Evolutionary conservation across 2,888 invertebrate genomes (phyloP).

Genomic region (Diaperis boleti): DNA sequence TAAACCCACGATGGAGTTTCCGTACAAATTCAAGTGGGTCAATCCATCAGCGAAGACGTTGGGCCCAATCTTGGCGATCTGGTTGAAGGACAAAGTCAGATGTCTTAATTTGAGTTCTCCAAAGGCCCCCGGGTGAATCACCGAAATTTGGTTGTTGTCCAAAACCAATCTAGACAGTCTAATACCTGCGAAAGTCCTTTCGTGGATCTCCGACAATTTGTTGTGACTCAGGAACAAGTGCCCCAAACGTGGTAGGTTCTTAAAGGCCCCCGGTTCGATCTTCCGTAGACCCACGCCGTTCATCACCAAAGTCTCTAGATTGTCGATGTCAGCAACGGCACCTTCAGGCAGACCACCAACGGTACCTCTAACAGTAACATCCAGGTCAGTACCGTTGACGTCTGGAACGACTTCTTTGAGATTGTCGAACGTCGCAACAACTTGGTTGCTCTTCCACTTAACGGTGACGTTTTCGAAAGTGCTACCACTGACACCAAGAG

Average conservation of each 20-base stretch:
- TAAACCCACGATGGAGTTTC: neutral
- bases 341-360: neutral
- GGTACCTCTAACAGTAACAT: conserved; percentile 2
- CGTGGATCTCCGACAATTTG: conserved; percentile 27
- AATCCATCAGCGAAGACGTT: conserved; percentile 7
- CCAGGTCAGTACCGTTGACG: neutral
- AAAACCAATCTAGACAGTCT: neutral
- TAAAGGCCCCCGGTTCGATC: conserved; percentile 38
- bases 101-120: neutral
- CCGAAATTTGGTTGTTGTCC: conserved; percentile 6
- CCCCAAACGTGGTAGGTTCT: conserved; percentile 18
- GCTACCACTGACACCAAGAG: neutral
- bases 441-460: neutral
- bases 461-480: neutral
- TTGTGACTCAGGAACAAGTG: conserved; percentile 37
- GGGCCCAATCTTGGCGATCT: neutral
- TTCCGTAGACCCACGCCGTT: conserved; percentile 22
- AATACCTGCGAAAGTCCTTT: neutral
- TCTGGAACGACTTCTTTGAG: conserved; percentile 2
- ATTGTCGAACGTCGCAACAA: neutral
- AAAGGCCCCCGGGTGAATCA: conserved; percentile 2
- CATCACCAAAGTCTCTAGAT: conserved; percentile 1
- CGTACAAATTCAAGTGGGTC: conserved; percentile 3
- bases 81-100: conserved; percentile 1
- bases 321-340: conserved; percentile 1